A percentile compares a stretch with the other conserved stretches of the same genome.
phyloP scores from a whole-genome alignment of 2,888 invertebrate species.

The Synergus japonicus region DNA sequence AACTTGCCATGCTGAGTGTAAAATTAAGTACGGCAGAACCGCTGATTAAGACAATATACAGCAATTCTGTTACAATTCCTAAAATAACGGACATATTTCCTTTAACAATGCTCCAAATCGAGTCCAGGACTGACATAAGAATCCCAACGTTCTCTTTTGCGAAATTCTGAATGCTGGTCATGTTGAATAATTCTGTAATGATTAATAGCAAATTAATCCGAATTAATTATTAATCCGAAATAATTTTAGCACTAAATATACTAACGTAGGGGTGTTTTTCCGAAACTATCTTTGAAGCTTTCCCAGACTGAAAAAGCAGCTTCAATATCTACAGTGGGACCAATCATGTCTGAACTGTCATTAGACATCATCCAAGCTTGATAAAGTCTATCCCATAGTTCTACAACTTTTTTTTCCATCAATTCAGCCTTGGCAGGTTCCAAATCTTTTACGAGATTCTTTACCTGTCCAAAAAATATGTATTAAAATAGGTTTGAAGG shows the following conservation, averaged over 20 bases:
- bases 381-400: conserved; percentile 95
- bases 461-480: conserved; percentile 79
- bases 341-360: conserved; percentile 79
- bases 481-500: neutral
- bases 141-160: conserved; percentile 94
- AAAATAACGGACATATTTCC: conserved; percentile 93
- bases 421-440: conserved; percentile 89
- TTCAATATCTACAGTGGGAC: conserved; percentile 86
- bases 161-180: conserved; percentile 87
- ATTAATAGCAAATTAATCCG: conserved; percentile 7
- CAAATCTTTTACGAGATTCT: conserved; percentile 88
- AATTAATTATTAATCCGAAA: conserved; percentile 16
- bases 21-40: conserved; percentile 94
- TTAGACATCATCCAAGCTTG: conserved; percentile 93
- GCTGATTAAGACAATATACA: conserved; percentile 92
- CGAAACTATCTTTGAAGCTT: conserved; percentile 84
- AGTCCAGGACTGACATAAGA: conserved; percentile 91
- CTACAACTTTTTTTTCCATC: conserved; percentile 92
- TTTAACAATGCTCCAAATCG: conserved; percentile 92
- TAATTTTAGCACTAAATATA: conserved; percentile 22
- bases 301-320: conserved; percentile 88
- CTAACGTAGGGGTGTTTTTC: conserved; percentile 85
- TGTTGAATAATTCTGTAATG: conserved; percentile 83
- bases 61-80: conserved; percentile 90
- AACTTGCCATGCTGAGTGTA: conserved; percentile 87